A percentile compares a stretch with the other conserved stretches of the same genome.
These are phyloP conservation scores for Forficula auricularia DNA, from an alignment of 1,140 invertebrate genomes.

Conservation along the genomic window DNA sequence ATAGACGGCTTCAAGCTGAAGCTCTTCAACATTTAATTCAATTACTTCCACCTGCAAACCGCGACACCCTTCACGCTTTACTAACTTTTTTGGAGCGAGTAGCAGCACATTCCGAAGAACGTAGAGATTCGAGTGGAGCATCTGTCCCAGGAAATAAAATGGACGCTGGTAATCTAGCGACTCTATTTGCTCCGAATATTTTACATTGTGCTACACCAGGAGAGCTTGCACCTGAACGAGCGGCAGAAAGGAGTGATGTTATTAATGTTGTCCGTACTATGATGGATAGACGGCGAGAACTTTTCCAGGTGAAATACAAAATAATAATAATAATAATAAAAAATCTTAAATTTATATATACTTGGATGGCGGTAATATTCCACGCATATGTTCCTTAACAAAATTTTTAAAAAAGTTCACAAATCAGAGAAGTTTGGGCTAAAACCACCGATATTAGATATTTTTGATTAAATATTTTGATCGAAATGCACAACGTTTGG, in stretches of 20 bases:
- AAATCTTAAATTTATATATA: no score
- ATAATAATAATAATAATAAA: no score
- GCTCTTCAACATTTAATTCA: slow-evolving; percentile 68
- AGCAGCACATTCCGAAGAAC: slow-evolving; percentile 52
- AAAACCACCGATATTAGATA: no score
- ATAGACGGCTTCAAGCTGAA: slow-evolving; percentile 60
- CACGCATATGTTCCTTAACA: no score
- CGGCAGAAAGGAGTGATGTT: slow-evolving; percentile 67
- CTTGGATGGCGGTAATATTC: no score
- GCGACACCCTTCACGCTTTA: slow-evolving; percentile 70
- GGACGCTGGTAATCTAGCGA: slow-evolving; percentile 79
- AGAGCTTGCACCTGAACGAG: slow-evolving; percentile 42
- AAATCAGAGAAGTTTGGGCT: no score
- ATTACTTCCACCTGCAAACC: slow-evolving; percentile 64
- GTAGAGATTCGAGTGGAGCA: slow-evolving; percentile 34
- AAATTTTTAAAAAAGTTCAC: no score
- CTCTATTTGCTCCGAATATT: slow-evolving; percentile 84
- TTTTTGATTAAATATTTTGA: no score
- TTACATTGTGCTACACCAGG: slow-evolving; percentile 55
- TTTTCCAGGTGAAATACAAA: slow-evolving; percentile 38
- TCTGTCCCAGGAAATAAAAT: slow-evolving; percentile 74
- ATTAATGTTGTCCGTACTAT: slow-evolving; percentile 71
- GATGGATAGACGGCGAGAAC: slow-evolving; percentile 56
- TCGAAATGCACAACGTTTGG: no score
- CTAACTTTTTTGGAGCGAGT: slow-evolving; percentile 65